Evolutionary conservation across 2,797 vertebrate genomes (phyloP).

Genomic region (Eospalax fontanierii): DNA sequence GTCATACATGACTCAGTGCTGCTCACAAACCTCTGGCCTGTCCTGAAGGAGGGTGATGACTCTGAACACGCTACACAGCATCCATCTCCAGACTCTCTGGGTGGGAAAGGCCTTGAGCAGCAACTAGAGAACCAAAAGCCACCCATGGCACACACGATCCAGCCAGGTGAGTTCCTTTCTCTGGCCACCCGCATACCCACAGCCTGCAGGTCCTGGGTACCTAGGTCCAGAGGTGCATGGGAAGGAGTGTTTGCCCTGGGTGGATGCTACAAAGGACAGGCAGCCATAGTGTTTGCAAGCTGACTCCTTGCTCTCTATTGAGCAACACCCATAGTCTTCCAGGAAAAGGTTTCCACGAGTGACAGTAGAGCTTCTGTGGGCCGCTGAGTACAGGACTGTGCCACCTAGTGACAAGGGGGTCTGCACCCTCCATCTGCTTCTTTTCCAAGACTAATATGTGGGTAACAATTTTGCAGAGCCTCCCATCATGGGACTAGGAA

Average conservation of each 20-base stretch:
- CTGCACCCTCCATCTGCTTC: no score
- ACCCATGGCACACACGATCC: background rate
- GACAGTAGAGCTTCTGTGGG: background rate
- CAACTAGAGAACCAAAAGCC: background rate
- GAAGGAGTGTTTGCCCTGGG: background rate
- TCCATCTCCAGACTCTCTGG: background rate
- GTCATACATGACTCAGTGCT: accelerated
- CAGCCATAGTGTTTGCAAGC: background rate
- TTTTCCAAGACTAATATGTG: background rate
- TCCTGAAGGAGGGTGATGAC: no score
- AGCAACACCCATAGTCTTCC: background rate
- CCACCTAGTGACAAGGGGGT: background rate
- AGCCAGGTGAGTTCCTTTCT: no score
- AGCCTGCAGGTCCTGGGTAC: background rate
- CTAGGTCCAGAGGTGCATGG: background rate
- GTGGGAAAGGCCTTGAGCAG: background rate
- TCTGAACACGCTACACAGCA: background rate
- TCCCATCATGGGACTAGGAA: no score
- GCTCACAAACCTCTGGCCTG: background rate
- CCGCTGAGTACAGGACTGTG: background rate
- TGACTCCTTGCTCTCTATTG: background rate
- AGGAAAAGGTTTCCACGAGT: background rate
- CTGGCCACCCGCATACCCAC: background rate
- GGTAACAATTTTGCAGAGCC: background rate
- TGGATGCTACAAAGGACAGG: background rate